phyloP scores from a whole-genome alignment of 2,113 vertebrate species.

The Thamnophis sirtalis region DNA sequence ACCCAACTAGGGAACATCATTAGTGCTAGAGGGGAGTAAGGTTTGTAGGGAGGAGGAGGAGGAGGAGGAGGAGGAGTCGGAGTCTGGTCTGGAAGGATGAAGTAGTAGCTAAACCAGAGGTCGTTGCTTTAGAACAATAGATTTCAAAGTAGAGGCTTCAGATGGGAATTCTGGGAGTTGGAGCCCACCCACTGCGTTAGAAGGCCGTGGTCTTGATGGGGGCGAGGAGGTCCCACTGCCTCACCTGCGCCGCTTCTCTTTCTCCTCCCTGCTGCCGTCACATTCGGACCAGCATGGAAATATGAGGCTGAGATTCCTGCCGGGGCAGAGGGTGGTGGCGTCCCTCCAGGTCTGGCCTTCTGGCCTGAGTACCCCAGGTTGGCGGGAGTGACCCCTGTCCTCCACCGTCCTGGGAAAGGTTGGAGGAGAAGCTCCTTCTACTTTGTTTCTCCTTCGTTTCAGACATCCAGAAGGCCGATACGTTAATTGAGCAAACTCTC shows the following conservation, averaged over 20 bases:
- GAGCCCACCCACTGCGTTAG: too few relatives aligned
- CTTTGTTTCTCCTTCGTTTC: neutral
- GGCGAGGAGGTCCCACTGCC: neutral
- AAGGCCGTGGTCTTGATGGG: too few relatives aligned
- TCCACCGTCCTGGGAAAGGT: neutral
- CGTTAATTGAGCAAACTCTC: neutral
- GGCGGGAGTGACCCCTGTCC: neutral
- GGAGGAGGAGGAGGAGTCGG: fast-evolving
- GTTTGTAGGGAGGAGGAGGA: too few relatives aligned
- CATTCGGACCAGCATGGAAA: neutral
- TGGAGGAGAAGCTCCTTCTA: neutral
- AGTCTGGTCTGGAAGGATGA: neutral
- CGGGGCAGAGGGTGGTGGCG: neutral
- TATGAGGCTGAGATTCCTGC: neutral
- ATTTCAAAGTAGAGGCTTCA: too few relatives aligned
- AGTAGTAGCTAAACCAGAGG: neutral
- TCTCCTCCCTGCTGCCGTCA: neutral
- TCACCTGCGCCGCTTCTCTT: neutral
- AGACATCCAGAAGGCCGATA: neutral
- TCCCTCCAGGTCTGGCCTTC: neutral
- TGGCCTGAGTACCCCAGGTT: neutral
- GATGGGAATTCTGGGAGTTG: too few relatives aligned
- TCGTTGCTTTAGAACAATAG: neutral
- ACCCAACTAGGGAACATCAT: too few relatives aligned
- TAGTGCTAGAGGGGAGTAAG: too few relatives aligned